Base-by-base conservation (phyloP, 1,140 invertebrate species). In the Drosophila lacertosa region DNA sequence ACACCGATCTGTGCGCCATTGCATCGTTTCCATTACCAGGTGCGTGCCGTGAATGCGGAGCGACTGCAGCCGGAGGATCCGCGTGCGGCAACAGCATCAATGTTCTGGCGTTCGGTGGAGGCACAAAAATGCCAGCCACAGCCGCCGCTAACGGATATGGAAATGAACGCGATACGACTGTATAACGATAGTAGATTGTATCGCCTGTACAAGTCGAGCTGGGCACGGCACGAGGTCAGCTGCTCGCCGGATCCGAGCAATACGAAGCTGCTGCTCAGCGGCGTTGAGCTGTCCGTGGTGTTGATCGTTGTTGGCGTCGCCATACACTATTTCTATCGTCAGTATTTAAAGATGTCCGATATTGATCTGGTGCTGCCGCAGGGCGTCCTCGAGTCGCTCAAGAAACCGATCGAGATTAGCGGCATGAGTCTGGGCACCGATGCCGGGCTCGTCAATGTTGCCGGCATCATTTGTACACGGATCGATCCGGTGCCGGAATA, bases 1-100 rank as follows among this genome's bases (percentile, higher is more conserved):
- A 88, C 83, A 22, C 78, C 78, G 0, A 32, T 58, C 3, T 88
- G 82, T 32, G 72, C 66, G 47, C 58, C 71, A 0, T 24, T 59
- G 22, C 69, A 82, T 48, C 60, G 53, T 13, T 78, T 76, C 15
- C 51, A 62, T 26, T 77, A 89, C 35, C 54, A 74, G 6, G 78
- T 88, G 44, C 78, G 83, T 0, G 82, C 82, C 0, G 69, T 88
- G 1, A 88, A 88, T 29, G 82, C 55, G 10, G 83, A 88, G 9
- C 22, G 11, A 16, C 18, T 75, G 55, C 9, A 35, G 9, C 35
- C 16, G 2, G 2, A 7, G n/a, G n/a, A n/a, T n/a, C 5, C 20
- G 4, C 15, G 26, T 3, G 0, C 7, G 1, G 18, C 2, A 24
- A 4, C 26, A 18, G n/a, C n/a, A n/a, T n/a, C 10, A n/a, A 5